These are phyloP conservation scores for Caenorhabditis auriculariae DNA, from an alignment of 2,888 invertebrate genomes.

Conservation along the genomic window DNA sequence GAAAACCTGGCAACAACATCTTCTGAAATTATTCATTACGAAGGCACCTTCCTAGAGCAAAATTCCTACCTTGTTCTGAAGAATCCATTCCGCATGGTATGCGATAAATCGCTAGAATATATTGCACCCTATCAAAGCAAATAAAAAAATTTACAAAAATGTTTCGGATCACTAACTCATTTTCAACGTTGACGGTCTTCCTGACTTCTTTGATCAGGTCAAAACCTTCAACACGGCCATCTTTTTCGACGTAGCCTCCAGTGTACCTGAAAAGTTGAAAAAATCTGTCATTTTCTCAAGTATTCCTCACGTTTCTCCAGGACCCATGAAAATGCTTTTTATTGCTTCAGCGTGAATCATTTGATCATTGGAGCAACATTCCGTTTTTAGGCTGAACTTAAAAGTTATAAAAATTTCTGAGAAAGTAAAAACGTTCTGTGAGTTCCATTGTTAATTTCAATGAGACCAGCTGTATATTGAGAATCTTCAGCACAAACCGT, in stretches of 20 bases:
- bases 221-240: slow-evolving; percentile 37
- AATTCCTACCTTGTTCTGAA: neutral
- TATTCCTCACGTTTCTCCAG: slow-evolving; percentile 36
- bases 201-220: slow-evolving; percentile 59
- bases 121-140: slow-evolving; percentile 56
- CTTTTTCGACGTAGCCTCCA: slow-evolving; percentile 38
- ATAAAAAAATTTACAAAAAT: neutral
- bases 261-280: slow-evolving; percentile 13
- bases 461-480: slow-evolving; percentile 56
- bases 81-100: slow-evolving; percentile 26
- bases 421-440: slow-evolving; percentile 40
- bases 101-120: slow-evolving; percentile 47
- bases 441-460: slow-evolving; percentile 57
- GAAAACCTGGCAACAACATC: slow-evolving; percentile 25
- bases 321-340: slow-evolving; percentile 46
- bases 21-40: slow-evolving; percentile 10
- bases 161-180: slow-evolving; percentile 16
- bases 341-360: slow-evolving; percentile 36
- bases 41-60: too few relatives aligned
- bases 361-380: slow-evolving; percentile 53
- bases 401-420: neutral
- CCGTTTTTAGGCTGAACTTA: slow-evolving; percentile 44
- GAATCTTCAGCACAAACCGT: slow-evolving; percentile 44
- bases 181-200: slow-evolving; percentile 51
- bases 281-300: neutral